Evolutionary conservation across 37 sponge, comb jelly and placozoan genomes (phyloP), one percentile per base, ranked within the genome.

Genomic region (Spongilla lacustris): DNA sequence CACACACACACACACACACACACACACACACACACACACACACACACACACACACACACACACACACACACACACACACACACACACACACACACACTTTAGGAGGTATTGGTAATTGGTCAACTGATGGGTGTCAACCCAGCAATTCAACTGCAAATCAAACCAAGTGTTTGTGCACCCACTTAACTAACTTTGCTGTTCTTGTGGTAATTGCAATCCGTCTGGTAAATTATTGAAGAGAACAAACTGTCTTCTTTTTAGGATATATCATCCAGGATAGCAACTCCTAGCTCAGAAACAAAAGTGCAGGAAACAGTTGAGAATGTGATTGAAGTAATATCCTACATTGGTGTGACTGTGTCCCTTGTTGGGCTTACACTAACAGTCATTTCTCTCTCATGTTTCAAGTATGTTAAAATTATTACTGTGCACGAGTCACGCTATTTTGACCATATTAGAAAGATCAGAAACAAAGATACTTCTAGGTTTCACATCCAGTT

Each of bases 121-220:
- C 66, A 2, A 49, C 28, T 27, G 22, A 12, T 28, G 81, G 81
- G 5, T 80, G 81, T 25, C 68, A 32, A 28, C 29, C 33, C 58
- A 24, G 5, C 17, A 80, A 6, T 80, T 31, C 29, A 26, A 80
- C 48, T n/a, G 27, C 31, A 13, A 67, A 28, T 12, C n/a, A 26
- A 46, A 66, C 33, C 28, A 50, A 10, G 11, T 85, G 86, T 31
- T 12, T 29, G 36, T 85, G 86, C 41, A 80, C 13, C 34, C 86
- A 85, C 67, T 71, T 85, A 50, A 85, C 86, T 30, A 85, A 85
- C 76, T 85, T 85, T 41, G 86, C 86, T 30, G 69, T 49, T 31
- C 33, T 80, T 32, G 67, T 80, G 81, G 81, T 80, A 66, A 80
- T 17, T 66, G 5, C 2, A 14, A 50, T 6, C 19, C 3, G 3